Evolutionary conservation across 2,797 vertebrate genomes (phyloP).

Genomic region (Prunella strophiata): DNA sequence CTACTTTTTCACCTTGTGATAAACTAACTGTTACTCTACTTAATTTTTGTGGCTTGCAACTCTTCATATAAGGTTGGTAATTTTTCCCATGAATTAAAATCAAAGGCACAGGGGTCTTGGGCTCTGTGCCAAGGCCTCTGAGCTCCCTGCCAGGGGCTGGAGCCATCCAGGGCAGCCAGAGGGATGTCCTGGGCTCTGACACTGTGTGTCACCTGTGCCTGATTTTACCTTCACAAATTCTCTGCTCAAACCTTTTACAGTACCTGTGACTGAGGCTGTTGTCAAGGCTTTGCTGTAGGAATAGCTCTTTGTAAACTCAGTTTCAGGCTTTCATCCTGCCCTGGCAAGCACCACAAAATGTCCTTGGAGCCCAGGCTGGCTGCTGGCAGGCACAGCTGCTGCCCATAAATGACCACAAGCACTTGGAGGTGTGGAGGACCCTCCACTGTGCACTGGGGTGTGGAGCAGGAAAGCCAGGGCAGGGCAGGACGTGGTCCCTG

Average conservation of each 20-base stretch:
- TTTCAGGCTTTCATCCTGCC: background rate
- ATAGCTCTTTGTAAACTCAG: background rate
- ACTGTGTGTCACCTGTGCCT: fast-evolving
- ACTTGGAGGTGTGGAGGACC: too few relatives aligned
- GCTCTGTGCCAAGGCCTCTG: too few relatives aligned
- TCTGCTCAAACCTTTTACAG: background rate
- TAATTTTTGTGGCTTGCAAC: too few relatives aligned
- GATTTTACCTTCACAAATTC: background rate
- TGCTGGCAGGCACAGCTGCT: background rate
- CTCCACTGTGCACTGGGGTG: background rate
- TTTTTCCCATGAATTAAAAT: too few relatives aligned
- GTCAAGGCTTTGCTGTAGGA: background rate
- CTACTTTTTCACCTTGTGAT: too few relatives aligned
- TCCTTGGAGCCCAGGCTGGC: background rate
- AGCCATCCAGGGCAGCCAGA: too few relatives aligned
- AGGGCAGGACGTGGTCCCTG: background rate
- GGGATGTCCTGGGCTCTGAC: too few relatives aligned
- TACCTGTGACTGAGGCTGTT: background rate
- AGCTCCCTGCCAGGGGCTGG: too few relatives aligned
- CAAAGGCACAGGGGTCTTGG: too few relatives aligned
- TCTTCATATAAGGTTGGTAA: too few relatives aligned
- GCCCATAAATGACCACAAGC: background rate
- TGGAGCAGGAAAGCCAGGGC: background rate
- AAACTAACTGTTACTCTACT: too few relatives aligned
- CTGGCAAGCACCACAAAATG: background rate